Conservation (phyloP, 1,140 invertebrate species). For the Hetaerina americana region DNA sequence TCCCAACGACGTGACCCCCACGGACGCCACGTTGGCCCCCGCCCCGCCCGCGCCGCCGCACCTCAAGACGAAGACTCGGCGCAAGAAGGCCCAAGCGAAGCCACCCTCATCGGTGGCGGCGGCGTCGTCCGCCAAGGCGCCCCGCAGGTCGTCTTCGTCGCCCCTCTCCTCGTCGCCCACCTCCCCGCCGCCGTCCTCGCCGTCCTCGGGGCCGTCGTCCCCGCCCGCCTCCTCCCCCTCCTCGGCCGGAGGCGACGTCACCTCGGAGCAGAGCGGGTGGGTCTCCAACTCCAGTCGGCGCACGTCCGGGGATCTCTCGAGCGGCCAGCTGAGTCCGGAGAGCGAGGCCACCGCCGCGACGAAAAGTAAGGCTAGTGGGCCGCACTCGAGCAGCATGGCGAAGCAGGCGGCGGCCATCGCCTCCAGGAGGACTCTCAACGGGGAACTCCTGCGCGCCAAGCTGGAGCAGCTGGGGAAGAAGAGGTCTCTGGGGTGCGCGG, state of each 20-base stretch:
- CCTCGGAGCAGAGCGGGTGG: constrained; percentile 32
- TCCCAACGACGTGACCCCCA: background rate
- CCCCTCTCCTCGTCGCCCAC: constrained; percentile 3
- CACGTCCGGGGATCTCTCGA: constrained; percentile 24
- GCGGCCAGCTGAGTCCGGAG: constrained; percentile 23
- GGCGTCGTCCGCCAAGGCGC: constrained; percentile 20
- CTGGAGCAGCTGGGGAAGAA: background rate
- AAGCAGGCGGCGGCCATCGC: background rate
- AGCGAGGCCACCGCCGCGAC: background rate
- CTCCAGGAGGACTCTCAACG: background rate
- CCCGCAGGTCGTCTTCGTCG: constrained; percentile 15
- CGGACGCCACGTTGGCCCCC: background rate
- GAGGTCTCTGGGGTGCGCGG: background rate
- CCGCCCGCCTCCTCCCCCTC: constrained; percentile 9
- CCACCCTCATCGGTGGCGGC: constrained; percentile 20
- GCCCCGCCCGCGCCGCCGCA: background rate
- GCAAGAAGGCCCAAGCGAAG: constrained; percentile 17
- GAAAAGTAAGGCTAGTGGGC: background rate
- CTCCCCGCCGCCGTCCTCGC: background rate
- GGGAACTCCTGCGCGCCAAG: background rate
- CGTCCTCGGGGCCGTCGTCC: constrained; percentile 10
- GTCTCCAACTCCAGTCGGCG: constrained; percentile 29
- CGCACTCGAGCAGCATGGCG: background rate
- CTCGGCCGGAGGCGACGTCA: constrained; percentile 28
- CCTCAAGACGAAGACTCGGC: background rate